Evolutionary conservation across 1,140 invertebrate species (phyloP), one percentile per base, ranked within the genome.

Genomic region (Drosophila serrata): DNA sequence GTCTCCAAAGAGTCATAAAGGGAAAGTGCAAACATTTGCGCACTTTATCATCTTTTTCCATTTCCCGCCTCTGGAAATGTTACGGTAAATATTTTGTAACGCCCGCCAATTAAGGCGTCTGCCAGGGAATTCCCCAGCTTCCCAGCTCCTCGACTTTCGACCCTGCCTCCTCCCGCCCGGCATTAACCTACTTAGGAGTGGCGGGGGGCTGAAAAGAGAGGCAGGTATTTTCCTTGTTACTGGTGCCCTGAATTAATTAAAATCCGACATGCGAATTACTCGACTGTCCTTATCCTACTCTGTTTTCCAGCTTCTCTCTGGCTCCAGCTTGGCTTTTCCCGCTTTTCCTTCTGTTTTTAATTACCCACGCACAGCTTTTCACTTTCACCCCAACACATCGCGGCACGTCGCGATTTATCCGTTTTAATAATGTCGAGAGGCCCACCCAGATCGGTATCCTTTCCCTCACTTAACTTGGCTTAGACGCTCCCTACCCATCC

Each of bases 1-100:
- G 69, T 88, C 85, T 88, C 84, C 63, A 62, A 88, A 85, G 85
- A 90, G 80, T 78, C 84, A 56, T 88, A 88, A 88, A 90, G 84
- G 85, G 77, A 88, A 90, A 88, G 84, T 90, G 84, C 84, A 85
- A 88, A 88, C 84, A 88, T 90, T 88, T 90, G 84, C 80, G 77
- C 84, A 90, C 77, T 90, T 88, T 90, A 88, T 88, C 84, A 88
- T 88, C 73, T 84, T 90, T 86, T 88, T 65, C 80, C 80, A 78
- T 84, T 88, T 82, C 72, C 82, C 59, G 33, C 24, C 17, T 29
- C 75, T 67, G 75, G 67, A 64, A 82, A 55, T 63, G 67, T 68
- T 63, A 80, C 80, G 81, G 84, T 87, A 88, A 88, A 88, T 88
- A 88, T 90, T 88, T 88, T 88, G 84, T 81, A 90, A 90, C 85